Percentiles rank a stretch among this genome's conserved stretches.
Evolutionary conservation across 2,797 vertebrate species (phyloP).

Genomic region (Crossoptilon crossoptilon): DNA sequence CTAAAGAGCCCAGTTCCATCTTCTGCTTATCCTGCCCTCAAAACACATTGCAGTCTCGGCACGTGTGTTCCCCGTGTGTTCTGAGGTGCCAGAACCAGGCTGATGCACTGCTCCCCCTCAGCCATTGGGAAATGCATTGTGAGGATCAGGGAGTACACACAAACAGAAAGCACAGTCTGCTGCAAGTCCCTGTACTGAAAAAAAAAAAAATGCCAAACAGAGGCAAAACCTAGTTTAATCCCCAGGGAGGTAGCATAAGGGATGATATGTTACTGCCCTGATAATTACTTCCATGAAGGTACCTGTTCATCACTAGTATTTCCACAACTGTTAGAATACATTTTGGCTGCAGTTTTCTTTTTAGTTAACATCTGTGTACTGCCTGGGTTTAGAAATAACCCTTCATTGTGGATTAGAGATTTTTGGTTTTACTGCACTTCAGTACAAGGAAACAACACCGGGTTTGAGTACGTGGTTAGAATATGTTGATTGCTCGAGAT

Average conservation of each 20-base stretch:
- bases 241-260: background rate
- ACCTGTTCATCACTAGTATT: background rate
- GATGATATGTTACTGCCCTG: background rate
- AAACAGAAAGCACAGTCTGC: background rate
- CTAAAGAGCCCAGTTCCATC: rapidly evolving
- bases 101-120: background rate
- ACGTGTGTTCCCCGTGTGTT: rapidly evolving
- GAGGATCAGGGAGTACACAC: rapidly evolving
- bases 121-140: rapidly evolving
- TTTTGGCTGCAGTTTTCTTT: background rate
- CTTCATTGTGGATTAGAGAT: background rate
- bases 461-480: background rate
- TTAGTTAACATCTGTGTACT: background rate
- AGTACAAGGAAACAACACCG: background rate
- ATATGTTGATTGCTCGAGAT: background rate
- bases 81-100: rapidly evolving
- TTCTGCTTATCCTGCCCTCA: background rate
- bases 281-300: background rate
- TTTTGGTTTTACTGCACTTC: background rate
- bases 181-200: background rate
- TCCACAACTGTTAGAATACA: background rate
- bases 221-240: background rate
- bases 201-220: background rate
- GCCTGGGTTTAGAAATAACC: background rate
- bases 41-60: background rate